Evolutionary conservation across 1,140 invertebrate species (phyloP).

Genomic region (Philotrypesis tridentata): DNA sequence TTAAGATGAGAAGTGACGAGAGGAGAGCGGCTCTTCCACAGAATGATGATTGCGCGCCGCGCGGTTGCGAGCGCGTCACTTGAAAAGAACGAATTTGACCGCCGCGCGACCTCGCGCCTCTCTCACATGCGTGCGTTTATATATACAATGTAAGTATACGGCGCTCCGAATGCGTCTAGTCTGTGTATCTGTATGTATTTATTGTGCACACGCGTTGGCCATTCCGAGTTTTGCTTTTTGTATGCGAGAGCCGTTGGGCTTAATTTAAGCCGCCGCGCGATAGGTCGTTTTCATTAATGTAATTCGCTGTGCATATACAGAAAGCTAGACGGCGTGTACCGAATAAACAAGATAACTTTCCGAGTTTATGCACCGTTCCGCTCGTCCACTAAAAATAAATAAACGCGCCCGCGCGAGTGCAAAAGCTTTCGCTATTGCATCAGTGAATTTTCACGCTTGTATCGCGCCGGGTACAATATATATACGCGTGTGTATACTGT

Average conservation of each 20-base stretch:
- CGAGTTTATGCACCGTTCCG: too few species aligned
- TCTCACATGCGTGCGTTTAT: too few species aligned
- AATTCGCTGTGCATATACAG: background rate
- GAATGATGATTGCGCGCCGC: background rate
- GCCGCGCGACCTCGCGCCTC: constrained; percentile 36
- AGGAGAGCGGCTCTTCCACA: background rate
- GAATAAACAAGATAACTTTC: background rate
- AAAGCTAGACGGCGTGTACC: background rate
- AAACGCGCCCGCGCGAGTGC: background rate
- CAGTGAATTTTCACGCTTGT: background rate
- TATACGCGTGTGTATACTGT: too few species aligned
- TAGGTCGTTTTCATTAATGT: background rate
- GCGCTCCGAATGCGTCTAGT: too few species aligned
- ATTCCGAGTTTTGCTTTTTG: background rate
- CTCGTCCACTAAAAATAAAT: too few species aligned
- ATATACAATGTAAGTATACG: too few species aligned
- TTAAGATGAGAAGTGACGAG: background rate
- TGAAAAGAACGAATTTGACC: constrained; percentile 48
- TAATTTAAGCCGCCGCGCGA: too few species aligned
- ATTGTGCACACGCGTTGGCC: background rate
- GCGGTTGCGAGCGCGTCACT: constrained; percentile 14
- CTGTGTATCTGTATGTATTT: background rate
- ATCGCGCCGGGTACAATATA: too few species aligned
- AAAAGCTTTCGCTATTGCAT: background rate
- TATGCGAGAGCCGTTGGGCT: too few species aligned